Percentiles rank a stretch among this genome's conserved stretches.
Evolutionary conservation across 1,140 invertebrate genomes (phyloP).

Genomic region (Bombus terrestris): DNA sequence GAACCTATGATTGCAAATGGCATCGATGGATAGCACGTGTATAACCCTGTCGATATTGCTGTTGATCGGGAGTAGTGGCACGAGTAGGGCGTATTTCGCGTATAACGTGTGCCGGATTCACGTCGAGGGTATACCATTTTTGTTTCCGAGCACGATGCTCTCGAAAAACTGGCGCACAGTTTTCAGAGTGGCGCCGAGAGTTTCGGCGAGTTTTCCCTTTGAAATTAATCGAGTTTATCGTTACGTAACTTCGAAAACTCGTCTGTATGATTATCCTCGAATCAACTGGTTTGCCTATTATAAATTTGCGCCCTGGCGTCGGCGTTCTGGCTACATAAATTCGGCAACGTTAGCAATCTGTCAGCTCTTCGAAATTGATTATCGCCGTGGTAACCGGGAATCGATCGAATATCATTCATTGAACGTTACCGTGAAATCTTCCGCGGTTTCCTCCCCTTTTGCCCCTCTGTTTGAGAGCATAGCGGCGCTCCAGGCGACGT

Average conservation of each 20-base stretch:
- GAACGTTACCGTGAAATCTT: constrained; percentile 51
- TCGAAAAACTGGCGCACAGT: constrained; percentile 12
- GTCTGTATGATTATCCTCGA: background rate
- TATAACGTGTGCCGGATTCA: constrained; percentile 27
- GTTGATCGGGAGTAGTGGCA: constrained; percentile 37
- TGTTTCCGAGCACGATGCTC: background rate
- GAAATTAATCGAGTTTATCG: background rate
- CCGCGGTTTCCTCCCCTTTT: constrained; percentile 1
- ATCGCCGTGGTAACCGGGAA: background rate
- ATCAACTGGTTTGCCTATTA: background rate
- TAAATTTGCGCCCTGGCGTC: background rate
- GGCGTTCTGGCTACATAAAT: background rate
- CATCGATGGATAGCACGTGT: constrained; percentile 40
- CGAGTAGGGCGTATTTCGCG: constrained; percentile 10
- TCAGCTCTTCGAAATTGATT: background rate
- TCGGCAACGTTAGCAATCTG: background rate
- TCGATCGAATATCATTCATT: constrained; percentile 51
- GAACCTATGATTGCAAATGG: constrained; percentile 41
- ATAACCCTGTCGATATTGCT: constrained; percentile 54
- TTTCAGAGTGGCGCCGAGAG: background rate
- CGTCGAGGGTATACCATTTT: constrained; percentile 5
- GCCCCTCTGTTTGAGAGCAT: background rate
- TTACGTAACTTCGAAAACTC: background rate
- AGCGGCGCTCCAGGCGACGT: constrained; percentile 49
- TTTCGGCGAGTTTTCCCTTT: background rate